Evolutionary conservation across 2,888 invertebrate species (phyloP), one percentile per base, ranked within the genome.

Genomic region (Ornithoptera alexandrae): DNA sequence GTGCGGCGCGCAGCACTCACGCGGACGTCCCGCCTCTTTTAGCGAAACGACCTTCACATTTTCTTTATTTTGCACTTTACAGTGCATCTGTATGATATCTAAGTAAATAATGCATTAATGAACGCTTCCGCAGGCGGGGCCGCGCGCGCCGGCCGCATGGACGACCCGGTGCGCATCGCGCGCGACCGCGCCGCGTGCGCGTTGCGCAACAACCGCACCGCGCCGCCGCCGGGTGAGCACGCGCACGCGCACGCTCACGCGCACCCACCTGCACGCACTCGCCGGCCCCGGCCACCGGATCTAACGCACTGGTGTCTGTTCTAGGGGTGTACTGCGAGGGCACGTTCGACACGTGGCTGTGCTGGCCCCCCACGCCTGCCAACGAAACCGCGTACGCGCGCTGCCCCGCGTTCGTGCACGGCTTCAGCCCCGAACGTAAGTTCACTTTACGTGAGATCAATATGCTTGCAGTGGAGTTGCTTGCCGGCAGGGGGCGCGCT

Each of bases 331-430:
- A 93, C 87, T 97, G 97, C 85, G 93, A 93, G 62, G 95, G 95
- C 74, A 95, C 95, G 42, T 97, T 95, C 90, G 97, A 97, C 88
- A 95, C 95, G 65, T 97, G 97, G 97, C 94, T 95, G 39, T 97
- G 97, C 85, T 94, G 94, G 94, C 95, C 95, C 72, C 94, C 95
- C 90, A 97, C 97, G 18, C 90, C 93, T 57, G 93, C 95, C 78
- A 96, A 96, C 77, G 82, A 88, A 75, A 93, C 94, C 68, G 96
- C 95, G 57, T 94, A 89, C 85, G 94, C 94, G 74, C 92, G 90
- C 71, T 97, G 97, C 83, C 97, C 97, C n/a, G 93, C 86, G 75
- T 96, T 96, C 86, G 94, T 96, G 77, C 93, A 94, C 63, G 96
- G 96, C 78, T 97, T 97, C 86, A 95, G 96, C 82, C 92, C 95